A percentile compares a stretch with the other conserved stretches of the same genome.
Conservation (phyloP, 2,797 vertebrate species). For the Eulemur coronatus region DNA sequence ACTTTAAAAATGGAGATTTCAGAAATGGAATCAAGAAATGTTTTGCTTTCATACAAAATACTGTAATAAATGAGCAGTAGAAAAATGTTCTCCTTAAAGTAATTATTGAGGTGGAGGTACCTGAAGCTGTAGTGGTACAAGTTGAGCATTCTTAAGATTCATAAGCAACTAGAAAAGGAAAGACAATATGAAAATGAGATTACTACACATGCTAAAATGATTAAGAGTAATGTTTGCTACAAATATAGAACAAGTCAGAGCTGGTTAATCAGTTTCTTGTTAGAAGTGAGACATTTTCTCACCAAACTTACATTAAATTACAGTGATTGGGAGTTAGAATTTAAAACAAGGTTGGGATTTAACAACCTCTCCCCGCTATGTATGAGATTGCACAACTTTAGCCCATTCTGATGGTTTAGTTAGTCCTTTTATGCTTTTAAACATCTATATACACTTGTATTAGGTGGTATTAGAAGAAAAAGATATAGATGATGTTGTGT, state of each 20-base stretch:
- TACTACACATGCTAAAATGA: not conserved
- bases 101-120: not conserved
- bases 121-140: slow-evolving; percentile 65
- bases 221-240: slow-evolving; percentile 4
- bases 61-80: not conserved
- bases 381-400: not conserved
- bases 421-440: slow-evolving; percentile 2
- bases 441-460: not conserved
- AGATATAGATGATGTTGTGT: not conserved
- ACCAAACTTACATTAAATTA: not conserved
- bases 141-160: slow-evolving; percentile 68
- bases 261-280: not conserved
- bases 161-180: slow-evolving; percentile 70
- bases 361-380: not conserved
- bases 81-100: not conserved
- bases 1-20: not conserved
- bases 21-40: not conserved
- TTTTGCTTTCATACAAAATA: not conserved
- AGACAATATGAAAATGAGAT: slow-evolving; percentile 21
- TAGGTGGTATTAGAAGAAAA: not conserved
- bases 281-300: not conserved
- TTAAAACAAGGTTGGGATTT: not conserved
- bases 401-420: not conserved
- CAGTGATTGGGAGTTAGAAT: not conserved
- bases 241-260: not conserved